phyloP scores from a whole-genome alignment of 2,888 invertebrate species.

The Lithophane ornitopus region DNA sequence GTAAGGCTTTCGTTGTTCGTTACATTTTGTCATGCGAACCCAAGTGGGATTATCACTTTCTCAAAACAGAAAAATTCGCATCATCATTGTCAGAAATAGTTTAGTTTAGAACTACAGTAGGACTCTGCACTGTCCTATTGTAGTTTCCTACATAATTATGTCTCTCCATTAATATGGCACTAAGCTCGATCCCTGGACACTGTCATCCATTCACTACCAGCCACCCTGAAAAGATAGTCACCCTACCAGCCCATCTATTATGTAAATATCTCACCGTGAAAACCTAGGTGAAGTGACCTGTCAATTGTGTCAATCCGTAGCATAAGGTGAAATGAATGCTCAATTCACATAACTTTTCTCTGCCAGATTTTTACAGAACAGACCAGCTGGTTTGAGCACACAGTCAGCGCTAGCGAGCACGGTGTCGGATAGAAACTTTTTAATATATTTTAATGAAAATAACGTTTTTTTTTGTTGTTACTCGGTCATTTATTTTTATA shows the following conservation, averaged over 20 bases:
- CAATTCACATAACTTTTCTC: not conserved
- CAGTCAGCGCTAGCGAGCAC: too few relatives aligned
- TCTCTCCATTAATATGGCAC: too few relatives aligned
- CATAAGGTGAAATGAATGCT: not conserved
- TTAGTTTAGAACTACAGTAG: not conserved
- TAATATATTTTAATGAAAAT: too few relatives aligned
- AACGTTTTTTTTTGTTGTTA: too few relatives aligned
- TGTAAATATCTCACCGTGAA: not conserved
- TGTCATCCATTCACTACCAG: not conserved
- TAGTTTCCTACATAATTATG: not conserved
- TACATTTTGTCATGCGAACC: not conserved
- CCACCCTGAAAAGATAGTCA: not conserved
- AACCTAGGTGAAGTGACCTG: too few relatives aligned
- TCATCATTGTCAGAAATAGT: not conserved
- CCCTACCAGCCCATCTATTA: not conserved
- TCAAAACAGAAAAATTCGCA: not conserved
- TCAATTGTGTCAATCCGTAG: too few relatives aligned
- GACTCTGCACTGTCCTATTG: not conserved
- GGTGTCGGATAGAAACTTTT: too few relatives aligned
- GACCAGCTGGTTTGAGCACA: not conserved
- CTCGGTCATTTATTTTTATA: too few relatives aligned
- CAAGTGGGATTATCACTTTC: not conserved
- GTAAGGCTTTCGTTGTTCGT: slow-evolving; percentile 3
- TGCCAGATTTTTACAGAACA: not conserved
- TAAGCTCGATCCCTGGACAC: too few relatives aligned